Base-by-base conservation (phyloP, 2,888 invertebrate species). In the Diogma glabrata region DNA sequence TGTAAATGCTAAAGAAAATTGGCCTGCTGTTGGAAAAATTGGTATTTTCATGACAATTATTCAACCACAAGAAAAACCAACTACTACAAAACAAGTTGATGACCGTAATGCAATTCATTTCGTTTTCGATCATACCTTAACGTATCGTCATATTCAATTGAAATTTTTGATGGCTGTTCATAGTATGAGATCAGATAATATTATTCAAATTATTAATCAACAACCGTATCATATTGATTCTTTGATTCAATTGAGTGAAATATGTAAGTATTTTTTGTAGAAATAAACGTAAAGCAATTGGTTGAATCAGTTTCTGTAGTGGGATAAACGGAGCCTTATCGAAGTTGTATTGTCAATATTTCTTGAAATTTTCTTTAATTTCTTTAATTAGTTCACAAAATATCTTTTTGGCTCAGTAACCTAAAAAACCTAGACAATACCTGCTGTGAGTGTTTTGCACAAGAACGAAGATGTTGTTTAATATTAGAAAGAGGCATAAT, bases 221-320 rank as follows among this genome's bases (percentile, higher is more conserved):
- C 78, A 87, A 64, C 84, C 87, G 1, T 87, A 84, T 63, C 89
- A 91, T 61, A 79, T 90, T 30, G 88, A 89, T 65, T 78, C 85
- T 1, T 69, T 88, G 49, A 76, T 90, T 51, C 89, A 90, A 65
- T 68, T 89, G 38, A 84, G 87, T 51, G 89, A 90, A 64, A 74
- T 89, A 49, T 87, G 84, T 63, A 79, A 79, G 58, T 24, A 7
- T 7, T 9, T 24, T 24, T 24, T 24, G 6, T 24, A 9, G n/a
- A n/a, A n/a, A n/a, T n/a, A n/a, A n/a, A n/a, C n/a, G n/a, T n/a
- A n/a, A n/a, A n/a, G n/a, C n/a, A n/a, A n/a, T n/a, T n/a, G n/a
- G n/a, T n/a, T n/a, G n/a, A n/a, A n/a, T n/a, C n/a, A n/a, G n/a
- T n/a, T n/a, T n/a, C n/a, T n/a, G n/a, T n/a, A n/a, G n/a, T n/a